These are phyloP conservation scores for Rostratula benghalensis DNA, from an alignment of 2,113 vertebrate genomes.

Conservation along the genomic window DNA sequence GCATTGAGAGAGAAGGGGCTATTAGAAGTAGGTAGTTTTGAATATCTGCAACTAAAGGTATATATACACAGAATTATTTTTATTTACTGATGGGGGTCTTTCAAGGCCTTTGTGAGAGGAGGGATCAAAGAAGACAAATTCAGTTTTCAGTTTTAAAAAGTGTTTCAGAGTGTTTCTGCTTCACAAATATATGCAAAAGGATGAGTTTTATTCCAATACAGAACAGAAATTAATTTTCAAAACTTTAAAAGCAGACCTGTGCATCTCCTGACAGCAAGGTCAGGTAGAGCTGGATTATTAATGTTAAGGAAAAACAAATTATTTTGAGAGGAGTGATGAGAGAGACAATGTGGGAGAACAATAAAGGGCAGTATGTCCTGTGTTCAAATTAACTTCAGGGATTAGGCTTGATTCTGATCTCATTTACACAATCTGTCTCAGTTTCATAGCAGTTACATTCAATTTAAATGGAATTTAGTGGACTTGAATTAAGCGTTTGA, in stretches of 20 bases:
- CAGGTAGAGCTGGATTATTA: neutral
- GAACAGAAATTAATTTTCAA: neutral
- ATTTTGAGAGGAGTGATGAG: neutral
- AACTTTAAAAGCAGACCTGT: neutral
- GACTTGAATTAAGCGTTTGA: neutral
- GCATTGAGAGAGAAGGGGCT: neutral
- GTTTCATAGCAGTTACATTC: neutral
- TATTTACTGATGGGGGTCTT: neutral
- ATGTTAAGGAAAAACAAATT: neutral
- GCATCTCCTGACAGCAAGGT: neutral
- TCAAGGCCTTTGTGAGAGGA: neutral
- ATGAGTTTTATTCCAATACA: neutral
- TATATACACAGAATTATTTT: neutral
- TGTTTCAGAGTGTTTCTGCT: neutral
- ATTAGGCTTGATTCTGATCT: neutral
- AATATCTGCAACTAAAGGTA: neutral
- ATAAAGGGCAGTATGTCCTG: neutral
- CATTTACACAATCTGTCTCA: neutral
- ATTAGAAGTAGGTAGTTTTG: neutral
- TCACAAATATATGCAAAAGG: neutral
- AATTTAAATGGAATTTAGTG: neutral
- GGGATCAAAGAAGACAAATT: neutral
- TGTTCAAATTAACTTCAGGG: neutral
- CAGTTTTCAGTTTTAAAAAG: neutral
- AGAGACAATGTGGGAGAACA: neutral